Conservation (phyloP, 2,797 vertebrate species). For the Bucorvus abyssinicus region DNA sequence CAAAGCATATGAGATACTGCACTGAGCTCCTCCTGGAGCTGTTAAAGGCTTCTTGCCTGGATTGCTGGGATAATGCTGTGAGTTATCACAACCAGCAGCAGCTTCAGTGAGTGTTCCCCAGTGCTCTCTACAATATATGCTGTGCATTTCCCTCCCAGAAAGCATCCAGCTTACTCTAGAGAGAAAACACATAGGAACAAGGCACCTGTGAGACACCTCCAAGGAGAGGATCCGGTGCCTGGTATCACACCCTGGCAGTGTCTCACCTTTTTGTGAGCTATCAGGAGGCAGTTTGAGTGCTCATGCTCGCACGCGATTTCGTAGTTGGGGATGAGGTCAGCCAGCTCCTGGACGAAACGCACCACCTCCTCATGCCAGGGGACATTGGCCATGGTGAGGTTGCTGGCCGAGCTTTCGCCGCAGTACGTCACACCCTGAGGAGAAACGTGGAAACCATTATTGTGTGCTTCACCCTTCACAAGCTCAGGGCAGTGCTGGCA, state of each 20-base stretch:
- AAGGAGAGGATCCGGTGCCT: not conserved
- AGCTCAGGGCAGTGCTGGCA: accelerated
- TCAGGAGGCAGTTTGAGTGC: constrained; percentile 92
- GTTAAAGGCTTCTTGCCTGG: not conserved
- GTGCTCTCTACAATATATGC: not conserved
- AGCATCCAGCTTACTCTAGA: not conserved
- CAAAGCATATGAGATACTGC: not conserved
- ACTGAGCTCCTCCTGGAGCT: not conserved
- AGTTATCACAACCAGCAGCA: not conserved
- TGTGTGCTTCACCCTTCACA: not conserved
- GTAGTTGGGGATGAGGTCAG: constrained; percentile 83
- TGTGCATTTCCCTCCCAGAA: not conserved
- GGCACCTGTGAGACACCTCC: not conserved
- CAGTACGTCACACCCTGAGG: constrained; percentile 93
- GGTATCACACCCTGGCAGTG: not conserved
- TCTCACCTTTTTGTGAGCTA: constrained; percentile 90
- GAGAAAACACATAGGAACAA: not conserved
- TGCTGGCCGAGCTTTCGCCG: constrained; percentile 92
- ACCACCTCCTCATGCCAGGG: constrained; percentile 95
- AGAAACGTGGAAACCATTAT: not conserved
- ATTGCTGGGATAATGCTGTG: not conserved
- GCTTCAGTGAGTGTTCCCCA: not conserved
- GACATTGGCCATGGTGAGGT: constrained; percentile 93
- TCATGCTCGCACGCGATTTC: constrained; percentile 91
- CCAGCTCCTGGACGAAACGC: constrained; percentile 85